Percentiles rank a stretch among this genome's conserved stretches.
Conservation (phyloP, 2,113 vertebrate species). For the Gasterosteus aculeatus region DNA sequence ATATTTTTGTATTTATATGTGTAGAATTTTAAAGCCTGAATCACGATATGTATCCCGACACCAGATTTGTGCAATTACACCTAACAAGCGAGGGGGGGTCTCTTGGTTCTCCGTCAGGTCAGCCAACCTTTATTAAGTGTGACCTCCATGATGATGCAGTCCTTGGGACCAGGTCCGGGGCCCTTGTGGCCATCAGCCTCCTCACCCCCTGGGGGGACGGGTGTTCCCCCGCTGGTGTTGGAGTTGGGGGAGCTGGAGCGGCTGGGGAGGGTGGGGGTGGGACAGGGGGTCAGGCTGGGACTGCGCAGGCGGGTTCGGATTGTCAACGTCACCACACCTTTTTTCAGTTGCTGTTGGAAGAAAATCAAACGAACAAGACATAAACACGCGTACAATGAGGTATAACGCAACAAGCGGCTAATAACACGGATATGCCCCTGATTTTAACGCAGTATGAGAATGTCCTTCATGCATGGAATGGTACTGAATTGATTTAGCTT, state of each 20-base stretch:
- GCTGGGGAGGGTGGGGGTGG: conserved; percentile 89
- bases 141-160: conserved; percentile 95
- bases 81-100: not conserved
- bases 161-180: conserved; percentile 86
- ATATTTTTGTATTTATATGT: not conserved
- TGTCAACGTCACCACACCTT: conserved; percentile 92
- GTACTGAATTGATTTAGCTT: too few relatives aligned
- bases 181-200: conserved; percentile 85
- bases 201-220: conserved; percentile 47
- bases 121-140: conserved; percentile 91
- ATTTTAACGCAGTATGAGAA: too few relatives aligned
- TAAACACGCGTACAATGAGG: too few relatives aligned
- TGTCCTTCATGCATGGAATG: too few relatives aligned
- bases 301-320: conserved; percentile 94
- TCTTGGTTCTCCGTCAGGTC: not conserved
- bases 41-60: too few relatives aligned
- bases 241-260: conserved; percentile 92
- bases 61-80: too few relatives aligned
- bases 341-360: conserved; percentile 89
- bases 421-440: too few relatives aligned
- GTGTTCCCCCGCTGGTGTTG: conserved; percentile 74
- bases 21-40: too few relatives aligned
- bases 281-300: conserved; percentile 92
- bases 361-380: not conserved
- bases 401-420: too few relatives aligned